These are phyloP conservation scores for Heliothis peltigera DNA, from an alignment of 2,888 invertebrate genomes.

Conservation along the genomic window DNA sequence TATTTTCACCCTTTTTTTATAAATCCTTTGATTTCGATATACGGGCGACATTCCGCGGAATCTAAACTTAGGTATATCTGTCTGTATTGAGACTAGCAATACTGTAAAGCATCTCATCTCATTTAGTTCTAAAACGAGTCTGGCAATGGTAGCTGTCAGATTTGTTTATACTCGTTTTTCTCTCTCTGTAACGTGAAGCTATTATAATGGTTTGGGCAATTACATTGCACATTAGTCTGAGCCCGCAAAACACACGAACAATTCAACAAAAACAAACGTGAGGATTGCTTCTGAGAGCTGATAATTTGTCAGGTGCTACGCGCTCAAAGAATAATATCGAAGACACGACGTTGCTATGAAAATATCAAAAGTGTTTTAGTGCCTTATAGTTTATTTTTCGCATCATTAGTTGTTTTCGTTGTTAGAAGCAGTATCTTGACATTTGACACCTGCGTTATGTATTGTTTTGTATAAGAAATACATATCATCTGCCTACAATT, in stretches of 20 bases:
- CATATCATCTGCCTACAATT: too few species aligned
- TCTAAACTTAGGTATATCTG: background rate
- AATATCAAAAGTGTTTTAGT: too few species aligned
- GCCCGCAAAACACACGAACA: slow-evolving; percentile 82
- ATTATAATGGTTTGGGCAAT: slow-evolving; percentile 66
- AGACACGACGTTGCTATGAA: slow-evolving; percentile 17
- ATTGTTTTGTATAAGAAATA: too few species aligned
- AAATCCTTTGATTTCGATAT: slow-evolving; percentile 36
- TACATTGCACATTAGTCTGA: slow-evolving; percentile 83
- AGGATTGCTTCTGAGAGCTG: slow-evolving; percentile 82
- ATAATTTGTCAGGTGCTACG: slow-evolving; percentile 85
- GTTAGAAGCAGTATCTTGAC: too few species aligned
- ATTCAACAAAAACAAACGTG: slow-evolving; percentile 88
- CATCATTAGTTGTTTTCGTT: too few species aligned
- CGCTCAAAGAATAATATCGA: slow-evolving; percentile 72
- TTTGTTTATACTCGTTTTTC: slow-evolving; percentile 14
- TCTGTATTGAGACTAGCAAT: background rate
- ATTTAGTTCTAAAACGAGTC: background rate
- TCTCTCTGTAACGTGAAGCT: slow-evolving; percentile 23
- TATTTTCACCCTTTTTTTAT: slow-evolving; percentile 43
- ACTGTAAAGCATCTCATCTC: too few species aligned
- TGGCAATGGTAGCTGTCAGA: background rate
- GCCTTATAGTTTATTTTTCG: too few species aligned
- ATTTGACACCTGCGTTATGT: too few species aligned
- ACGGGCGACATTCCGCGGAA: slow-evolving; percentile 22